Percentiles rank a stretch among this genome's conserved stretches.
phyloP scores from a whole-genome alignment of 2,797 vertebrate genomes.

The Sphaeramia orbicularis region DNA sequence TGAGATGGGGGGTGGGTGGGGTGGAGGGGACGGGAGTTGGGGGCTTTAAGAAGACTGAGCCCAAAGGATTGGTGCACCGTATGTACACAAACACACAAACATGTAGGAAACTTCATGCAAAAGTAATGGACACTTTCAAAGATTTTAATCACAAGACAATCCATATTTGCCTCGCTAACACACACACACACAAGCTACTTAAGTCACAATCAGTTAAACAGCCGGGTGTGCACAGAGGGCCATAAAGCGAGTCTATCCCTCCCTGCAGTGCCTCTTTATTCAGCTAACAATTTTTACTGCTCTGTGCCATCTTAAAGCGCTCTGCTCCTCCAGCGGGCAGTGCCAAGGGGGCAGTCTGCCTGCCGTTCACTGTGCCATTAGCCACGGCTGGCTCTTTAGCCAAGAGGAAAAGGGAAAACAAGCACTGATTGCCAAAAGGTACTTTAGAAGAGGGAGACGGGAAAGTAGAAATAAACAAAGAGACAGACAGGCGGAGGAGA shows the following conservation, averaged over 20 bases:
- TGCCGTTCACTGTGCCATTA: constrained; percentile 75
- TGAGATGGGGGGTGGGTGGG: constrained; percentile 26
- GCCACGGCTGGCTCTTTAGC: constrained; percentile 78
- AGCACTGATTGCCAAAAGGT: constrained; percentile 68
- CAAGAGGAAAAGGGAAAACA: constrained; percentile 74
- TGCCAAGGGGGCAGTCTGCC: constrained; percentile 80
- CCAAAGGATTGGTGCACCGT: constrained; percentile 42
- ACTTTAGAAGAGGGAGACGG: constrained; percentile 62
- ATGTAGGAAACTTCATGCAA: constrained; percentile 1
- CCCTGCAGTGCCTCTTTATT: constrained; percentile 76
- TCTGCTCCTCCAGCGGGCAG: constrained; percentile 69
- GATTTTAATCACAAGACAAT: constrained; percentile 51
- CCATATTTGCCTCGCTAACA: constrained; percentile 35
- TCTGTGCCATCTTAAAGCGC: constrained; percentile 75
- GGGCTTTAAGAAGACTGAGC: constrained; percentile 60
- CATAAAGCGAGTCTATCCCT: constrained; percentile 69
- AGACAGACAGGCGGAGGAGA: constrained; percentile 63
- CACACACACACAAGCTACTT: constrained; percentile 35
- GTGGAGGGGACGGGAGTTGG: no score
- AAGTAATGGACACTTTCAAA: constrained; percentile 24
- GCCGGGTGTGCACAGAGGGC: constrained; percentile 52
- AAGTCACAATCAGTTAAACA: constrained; percentile 63
- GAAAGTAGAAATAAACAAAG: constrained; percentile 66
- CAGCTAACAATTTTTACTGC: constrained; percentile 79
- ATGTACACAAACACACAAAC: constrained; percentile 23